phyloP scores from a whole-genome alignment of 1,140 invertebrate species.

The Heliconius eleuchia region DNA sequence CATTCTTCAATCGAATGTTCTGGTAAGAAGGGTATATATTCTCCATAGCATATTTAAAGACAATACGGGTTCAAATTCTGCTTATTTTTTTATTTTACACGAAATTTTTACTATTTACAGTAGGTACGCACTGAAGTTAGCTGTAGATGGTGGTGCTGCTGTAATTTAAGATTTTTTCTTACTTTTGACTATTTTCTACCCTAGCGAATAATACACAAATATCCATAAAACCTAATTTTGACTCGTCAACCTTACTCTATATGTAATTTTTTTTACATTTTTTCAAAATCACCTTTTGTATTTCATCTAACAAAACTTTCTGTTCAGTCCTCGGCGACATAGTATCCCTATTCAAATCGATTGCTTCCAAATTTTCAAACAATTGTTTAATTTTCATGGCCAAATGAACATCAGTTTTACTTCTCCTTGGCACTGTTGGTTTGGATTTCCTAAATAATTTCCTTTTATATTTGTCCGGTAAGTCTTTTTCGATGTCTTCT shows the following conservation, averaged over 20 bases:
- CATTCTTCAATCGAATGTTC: too few species aligned
- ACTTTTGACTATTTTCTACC: too few species aligned
- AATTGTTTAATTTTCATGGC: constrained; percentile 75
- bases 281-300: constrained; percentile 73
- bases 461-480: constrained; percentile 76
- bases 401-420: constrained; percentile 66
- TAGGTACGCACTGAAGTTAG: too few species aligned
- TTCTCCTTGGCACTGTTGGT: constrained; percentile 59
- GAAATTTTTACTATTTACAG: too few species aligned
- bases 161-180: too few species aligned
- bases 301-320: constrained; percentile 67
- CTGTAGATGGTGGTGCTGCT: too few species aligned
- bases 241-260: background rate
- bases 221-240: too few species aligned
- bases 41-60: too few species aligned
- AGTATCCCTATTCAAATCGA: constrained; percentile 60
- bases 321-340: constrained; percentile 76
- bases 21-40: too few species aligned
- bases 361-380: constrained; percentile 71
- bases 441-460: constrained; percentile 59
- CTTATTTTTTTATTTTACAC: too few species aligned
- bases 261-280: background rate
- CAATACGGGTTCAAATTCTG: too few species aligned
- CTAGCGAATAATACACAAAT: too few species aligned
- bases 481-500: constrained; percentile 77